Conservation (phyloP, 2,888 invertebrate species). For the Tipula vernalis region DNA sequence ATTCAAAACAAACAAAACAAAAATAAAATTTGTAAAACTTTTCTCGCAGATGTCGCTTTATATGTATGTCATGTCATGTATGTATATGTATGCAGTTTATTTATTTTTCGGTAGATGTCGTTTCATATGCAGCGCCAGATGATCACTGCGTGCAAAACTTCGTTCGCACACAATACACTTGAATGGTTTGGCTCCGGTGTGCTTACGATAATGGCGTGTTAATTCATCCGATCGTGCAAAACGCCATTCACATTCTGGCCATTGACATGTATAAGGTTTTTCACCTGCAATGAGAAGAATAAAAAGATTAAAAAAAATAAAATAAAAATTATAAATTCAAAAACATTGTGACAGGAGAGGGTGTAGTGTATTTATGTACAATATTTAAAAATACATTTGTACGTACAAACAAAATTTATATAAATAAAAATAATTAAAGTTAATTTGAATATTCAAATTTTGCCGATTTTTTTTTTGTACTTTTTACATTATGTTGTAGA, state of each 20-base stretch:
- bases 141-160: conserved; percentile 90
- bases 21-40: not conserved
- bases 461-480: not conserved
- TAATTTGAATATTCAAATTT: not conserved
- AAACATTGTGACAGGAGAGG: not conserved
- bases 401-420: not conserved
- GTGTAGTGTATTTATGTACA: not conserved
- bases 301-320: not conserved
- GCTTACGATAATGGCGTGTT: conserved; percentile 92
- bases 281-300: conserved; percentile 57
- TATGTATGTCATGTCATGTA: no score
- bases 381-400: not conserved
- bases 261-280: conserved; percentile 95
- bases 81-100: conserved; percentile 20
- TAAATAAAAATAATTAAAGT: not conserved
- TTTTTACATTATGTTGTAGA: not conserved
- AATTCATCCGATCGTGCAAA: conserved; percentile 93
- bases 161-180: conserved; percentile 91
- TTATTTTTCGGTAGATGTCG: conserved; percentile 77
- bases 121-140: conserved; percentile 93
- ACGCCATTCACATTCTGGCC: conserved; percentile 97
- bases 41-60: not conserved
- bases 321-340: not conserved
- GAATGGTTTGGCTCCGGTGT: conserved; percentile 94
- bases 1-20: not conserved